These are phyloP conservation scores for Cryptocephalus primarius DNA, from an alignment of 2,888 invertebrate species.

Conservation along the genomic window DNA sequence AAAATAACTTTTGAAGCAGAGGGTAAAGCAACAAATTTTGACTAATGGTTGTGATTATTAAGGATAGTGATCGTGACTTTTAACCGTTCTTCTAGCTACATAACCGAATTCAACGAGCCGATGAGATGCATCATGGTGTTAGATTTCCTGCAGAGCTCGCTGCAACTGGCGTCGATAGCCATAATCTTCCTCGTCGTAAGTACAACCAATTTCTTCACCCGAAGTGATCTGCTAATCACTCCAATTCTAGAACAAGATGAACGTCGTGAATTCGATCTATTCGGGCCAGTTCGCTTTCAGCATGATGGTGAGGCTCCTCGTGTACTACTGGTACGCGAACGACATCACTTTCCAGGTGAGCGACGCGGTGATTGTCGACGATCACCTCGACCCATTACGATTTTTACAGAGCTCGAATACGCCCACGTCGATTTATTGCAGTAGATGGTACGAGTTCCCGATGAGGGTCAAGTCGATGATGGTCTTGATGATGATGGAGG, in stretches of 20 bases:
- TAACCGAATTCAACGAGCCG: constrained; percentile 14
- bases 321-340: constrained; percentile 18
- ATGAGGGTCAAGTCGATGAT: constrained; percentile 6
- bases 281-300: constrained; percentile 10
- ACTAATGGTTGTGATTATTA: no score
- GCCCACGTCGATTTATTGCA: constrained; percentile 5
- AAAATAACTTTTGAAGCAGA: no score
- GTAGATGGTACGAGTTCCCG: constrained; percentile 11
- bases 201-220: not conserved
- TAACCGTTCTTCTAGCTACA: constrained; percentile 13
- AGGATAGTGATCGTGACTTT: no score
- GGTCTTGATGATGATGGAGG: constrained; percentile 8
- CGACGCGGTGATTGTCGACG: not conserved
- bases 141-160: constrained; percentile 19
- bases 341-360: constrained; percentile 15
- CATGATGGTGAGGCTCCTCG: constrained; percentile 15
- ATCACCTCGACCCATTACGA: not conserved
- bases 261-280: constrained; percentile 7
- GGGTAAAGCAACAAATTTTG: no score
- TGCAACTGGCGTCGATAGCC: constrained; percentile 17
- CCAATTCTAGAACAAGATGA: constrained; percentile 8
- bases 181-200: constrained; percentile 15
- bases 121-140: constrained; percentile 18
- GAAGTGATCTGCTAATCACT: not conserved
- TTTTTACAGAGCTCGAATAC: constrained; percentile 8